Conservation (phyloP, 2,888 invertebrate species). For the Caprella mutica region DNA sequence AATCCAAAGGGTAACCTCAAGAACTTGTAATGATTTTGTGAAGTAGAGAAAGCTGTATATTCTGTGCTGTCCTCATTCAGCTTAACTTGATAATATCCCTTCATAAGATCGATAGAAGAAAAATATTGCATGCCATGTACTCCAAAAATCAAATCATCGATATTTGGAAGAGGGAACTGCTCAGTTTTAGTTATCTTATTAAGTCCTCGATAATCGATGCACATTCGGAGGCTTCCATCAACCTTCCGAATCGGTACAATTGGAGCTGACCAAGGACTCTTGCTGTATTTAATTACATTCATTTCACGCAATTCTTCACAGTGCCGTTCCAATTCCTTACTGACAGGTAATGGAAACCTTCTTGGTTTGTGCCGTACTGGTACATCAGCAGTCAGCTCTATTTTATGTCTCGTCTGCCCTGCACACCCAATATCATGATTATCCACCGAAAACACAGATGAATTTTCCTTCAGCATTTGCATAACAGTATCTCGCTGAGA, state of each 20-base stretch:
- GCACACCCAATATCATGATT: constrained; percentile 3
- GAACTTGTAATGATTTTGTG: not conserved
- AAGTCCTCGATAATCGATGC: no score
- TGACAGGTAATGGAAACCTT: not conserved
- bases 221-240: constrained; percentile 6
- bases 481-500: no score
- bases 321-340: constrained; percentile 2
- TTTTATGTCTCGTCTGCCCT: not conserved
- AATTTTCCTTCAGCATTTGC: no score
- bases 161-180: not conserved
- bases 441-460: no score
- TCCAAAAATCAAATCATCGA: not conserved
- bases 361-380: constrained; percentile 6
- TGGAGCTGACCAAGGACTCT: constrained; percentile 4
- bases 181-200: constrained; percentile 3
- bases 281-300: constrained; percentile 1
- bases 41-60: not conserved
- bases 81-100: not conserved
- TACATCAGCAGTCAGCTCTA: not conserved
- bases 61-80: not conserved
- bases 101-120: not conserved
- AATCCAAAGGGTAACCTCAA: constrained; percentile 2
- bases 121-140: constrained; percentile 1
- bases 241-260: constrained; percentile 7
- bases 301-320: constrained; percentile 1